Base-by-base conservation (phyloP, 2,888 invertebrate species). In the Chironomus tentans region DNA sequence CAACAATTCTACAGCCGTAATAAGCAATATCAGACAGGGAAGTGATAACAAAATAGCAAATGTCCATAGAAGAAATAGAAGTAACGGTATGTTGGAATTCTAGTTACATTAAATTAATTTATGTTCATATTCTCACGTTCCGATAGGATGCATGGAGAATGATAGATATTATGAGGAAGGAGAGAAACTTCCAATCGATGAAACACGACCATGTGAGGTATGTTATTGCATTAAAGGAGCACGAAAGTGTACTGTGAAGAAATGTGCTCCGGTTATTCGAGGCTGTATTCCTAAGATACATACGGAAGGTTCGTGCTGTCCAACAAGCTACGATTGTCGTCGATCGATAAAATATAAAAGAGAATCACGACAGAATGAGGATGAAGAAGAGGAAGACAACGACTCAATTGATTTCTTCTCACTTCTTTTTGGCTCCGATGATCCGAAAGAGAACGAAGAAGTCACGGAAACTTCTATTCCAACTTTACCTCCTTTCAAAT, bases 271-370 rank as follows among this genome's bases (percentile, higher is more conserved):
- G 1, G 87, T 91, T 0, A 85, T 92, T 77, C 87, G 89, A 78
- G 92, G 92, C 71, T 95, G 94, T 82, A 85, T 85, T 70, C 93
- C 94, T 0, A 87, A 93, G 71, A 87, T 92, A 74, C 89, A 89
- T 71, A 21, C 12, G 46, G 86, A 88, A 56, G 93, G 92, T 1
- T 91, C 93, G 81, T 94, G 94, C 83, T 94, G 94, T 81, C 92
- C 94, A 12, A 90, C 92, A 71, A 92, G 92, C 81, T 94, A 94
- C 82, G 90, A 91, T 80, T 94, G 94, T 81, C 89, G 91, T 87
- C 85, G 88, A 5, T 87, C 78, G 13, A 62, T 76, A 13, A 69
- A 76, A 24, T 28, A 18, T 5, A 72, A 68, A 46, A 28, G 68
- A n/a, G 68, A 68, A 68, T 68, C 72, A 28, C 56, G 72, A 38